Evolutionary conservation across 1,140 invertebrate species (phyloP).

Genomic region (Eurosta solidaginis): DNA sequence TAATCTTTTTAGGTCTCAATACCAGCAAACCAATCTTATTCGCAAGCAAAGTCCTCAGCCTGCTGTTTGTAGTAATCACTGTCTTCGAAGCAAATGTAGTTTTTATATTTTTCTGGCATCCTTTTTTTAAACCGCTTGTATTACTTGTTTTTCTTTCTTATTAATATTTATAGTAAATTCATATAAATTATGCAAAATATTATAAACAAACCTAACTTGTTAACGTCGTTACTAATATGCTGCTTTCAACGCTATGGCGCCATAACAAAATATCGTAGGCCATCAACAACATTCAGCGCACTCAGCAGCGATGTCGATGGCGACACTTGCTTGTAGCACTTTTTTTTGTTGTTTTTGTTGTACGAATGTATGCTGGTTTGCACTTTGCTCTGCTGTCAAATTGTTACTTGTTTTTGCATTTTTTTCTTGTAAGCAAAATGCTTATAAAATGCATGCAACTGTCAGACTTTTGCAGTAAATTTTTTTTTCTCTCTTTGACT

Average conservation of each 20-base stretch:
- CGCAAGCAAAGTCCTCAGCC: no score
- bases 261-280: no score
- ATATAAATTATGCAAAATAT: constrained; percentile 12
- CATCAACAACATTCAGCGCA: background rate
- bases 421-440: no score
- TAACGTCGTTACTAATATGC: background rate
- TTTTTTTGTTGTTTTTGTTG: background rate
- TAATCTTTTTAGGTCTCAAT: no score
- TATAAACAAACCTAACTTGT: background rate
- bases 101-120: no score
- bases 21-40: no score
- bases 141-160: background rate
- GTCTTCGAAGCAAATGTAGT: no score
- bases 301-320: background rate
- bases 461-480: background rate
- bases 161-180: background rate
- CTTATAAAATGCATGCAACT: background rate
- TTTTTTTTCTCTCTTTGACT: background rate
- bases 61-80: no score
- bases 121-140: no score
- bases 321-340: background rate
- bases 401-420: background rate
- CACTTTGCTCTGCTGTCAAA: background rate
- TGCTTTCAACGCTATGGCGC: constrained; percentile 6
- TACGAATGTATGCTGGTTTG: background rate